Evolutionary conservation across 2,888 invertebrate genomes (phyloP).

Genomic region (Pristionchus mayeri): DNA sequence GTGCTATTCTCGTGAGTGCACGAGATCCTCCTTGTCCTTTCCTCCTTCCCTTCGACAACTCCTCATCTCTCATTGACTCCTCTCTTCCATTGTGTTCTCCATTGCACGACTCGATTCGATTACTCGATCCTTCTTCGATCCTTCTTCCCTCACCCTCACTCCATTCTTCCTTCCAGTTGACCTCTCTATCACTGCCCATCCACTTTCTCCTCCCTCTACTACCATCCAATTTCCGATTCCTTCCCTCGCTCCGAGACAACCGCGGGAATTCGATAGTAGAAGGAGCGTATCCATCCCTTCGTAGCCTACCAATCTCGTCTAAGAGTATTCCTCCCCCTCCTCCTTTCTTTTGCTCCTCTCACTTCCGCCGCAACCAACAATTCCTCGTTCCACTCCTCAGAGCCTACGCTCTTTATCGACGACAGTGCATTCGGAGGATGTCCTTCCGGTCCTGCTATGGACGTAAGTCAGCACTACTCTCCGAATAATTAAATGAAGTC

Average conservation of each 20-base stretch:
- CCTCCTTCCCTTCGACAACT: background rate
- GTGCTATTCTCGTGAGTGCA: too few species aligned
- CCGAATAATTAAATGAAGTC: too few species aligned
- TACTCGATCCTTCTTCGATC: background rate
- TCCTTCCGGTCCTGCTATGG: constrained; percentile 45
- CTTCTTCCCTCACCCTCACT: background rate
- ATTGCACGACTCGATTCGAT: background rate
- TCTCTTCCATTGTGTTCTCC: constrained; percentile 8
- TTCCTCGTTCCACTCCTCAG: background rate
- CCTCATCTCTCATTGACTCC: background rate
- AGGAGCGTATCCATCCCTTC: background rate
- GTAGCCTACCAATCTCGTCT: constrained; percentile 22
- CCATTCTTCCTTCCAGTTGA: background rate
- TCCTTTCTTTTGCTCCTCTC: constrained; percentile 12
- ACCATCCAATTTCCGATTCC: constrained; percentile 1
- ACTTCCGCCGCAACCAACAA: background rate
- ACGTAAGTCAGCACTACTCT: background rate
- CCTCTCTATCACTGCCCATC: background rate
- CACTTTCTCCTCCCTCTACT: background rate
- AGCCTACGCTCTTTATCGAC: background rate
- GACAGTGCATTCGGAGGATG: background rate
- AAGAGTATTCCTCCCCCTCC: constrained; percentile 7
- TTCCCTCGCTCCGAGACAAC: background rate
- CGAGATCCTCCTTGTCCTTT: background rate
- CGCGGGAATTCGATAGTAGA: constrained; percentile 33